These are phyloP conservation scores for Psephotus haematonotus DNA, from an alignment of 2,113 vertebrate genomes.

Conservation along the genomic window DNA sequence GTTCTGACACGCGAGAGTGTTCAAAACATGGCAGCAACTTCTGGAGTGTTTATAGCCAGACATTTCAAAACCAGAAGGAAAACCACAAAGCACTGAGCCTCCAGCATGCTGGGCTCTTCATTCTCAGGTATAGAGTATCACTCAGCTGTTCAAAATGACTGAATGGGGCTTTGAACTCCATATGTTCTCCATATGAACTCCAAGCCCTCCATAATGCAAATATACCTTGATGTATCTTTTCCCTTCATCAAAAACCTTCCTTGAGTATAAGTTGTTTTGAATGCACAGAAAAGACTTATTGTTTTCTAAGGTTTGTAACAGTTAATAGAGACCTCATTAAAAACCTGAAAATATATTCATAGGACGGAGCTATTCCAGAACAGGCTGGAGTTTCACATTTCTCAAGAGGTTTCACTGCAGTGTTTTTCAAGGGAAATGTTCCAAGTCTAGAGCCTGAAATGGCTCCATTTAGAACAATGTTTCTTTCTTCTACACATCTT, in stretches of 20 bases:
- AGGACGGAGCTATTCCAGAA: neutral
- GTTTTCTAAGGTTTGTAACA: neutral
- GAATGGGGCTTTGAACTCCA: neutral
- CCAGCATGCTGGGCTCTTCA: neutral
- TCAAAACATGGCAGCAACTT: neutral
- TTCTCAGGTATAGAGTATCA: neutral
- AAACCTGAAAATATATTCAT: neutral
- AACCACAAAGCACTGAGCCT: neutral
- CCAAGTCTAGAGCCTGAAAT: neutral
- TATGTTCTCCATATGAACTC: neutral
- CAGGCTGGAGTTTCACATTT: neutral
- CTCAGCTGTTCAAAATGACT: neutral
- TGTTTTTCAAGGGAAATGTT: neutral
- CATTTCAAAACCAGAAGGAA: neutral
- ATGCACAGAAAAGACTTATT: neutral
- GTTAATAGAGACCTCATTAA: neutral
- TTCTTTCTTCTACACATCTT: conserved; percentile 20
- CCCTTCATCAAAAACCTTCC: neutral
- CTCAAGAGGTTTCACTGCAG: neutral
- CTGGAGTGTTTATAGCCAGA: neutral
- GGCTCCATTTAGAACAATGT: conserved; percentile 19
- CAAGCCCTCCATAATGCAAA: neutral
- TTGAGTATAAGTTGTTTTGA: neutral
- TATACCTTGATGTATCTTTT: neutral
- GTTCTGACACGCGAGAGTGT: neutral